Percentiles rank a stretch among this genome's conserved stretches.
phyloP scores from a whole-genome alignment of 2,113 vertebrate species.

The Eulemur macaco region DNA sequence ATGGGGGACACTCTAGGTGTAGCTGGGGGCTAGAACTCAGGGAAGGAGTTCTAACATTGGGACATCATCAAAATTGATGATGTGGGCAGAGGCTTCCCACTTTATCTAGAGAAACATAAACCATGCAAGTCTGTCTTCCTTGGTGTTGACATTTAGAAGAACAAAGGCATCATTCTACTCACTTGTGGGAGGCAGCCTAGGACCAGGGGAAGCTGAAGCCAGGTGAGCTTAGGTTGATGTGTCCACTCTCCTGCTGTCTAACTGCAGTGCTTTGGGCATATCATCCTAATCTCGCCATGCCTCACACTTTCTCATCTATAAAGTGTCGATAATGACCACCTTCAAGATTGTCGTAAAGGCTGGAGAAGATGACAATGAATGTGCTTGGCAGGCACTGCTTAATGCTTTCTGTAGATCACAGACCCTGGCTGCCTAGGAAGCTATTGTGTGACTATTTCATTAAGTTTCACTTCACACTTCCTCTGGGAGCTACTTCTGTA shows the following conservation, averaged over 20 bases:
- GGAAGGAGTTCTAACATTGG: not conserved
- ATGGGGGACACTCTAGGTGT: fast-evolving
- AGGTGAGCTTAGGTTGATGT: not conserved
- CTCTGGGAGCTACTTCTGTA: not conserved
- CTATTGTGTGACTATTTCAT: not conserved
- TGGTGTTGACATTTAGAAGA: not conserved
- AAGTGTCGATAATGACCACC: not conserved
- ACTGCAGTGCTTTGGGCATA: not conserved
- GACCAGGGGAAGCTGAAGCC: not conserved
- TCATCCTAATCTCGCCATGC: not conserved
- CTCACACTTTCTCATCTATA: not conserved
- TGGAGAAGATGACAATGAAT: not conserved
- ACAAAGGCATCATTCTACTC: not conserved
- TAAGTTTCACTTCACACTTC: not conserved
- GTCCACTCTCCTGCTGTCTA: not conserved
- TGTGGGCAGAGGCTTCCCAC: not conserved
- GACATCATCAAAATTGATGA: not conserved
- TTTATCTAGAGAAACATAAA: not conserved
- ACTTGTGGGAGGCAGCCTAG: not conserved
- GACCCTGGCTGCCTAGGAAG: not conserved
- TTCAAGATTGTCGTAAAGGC: not conserved
- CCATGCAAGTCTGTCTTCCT: not conserved
- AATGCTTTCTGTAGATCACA: not conserved
- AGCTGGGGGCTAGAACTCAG: not conserved
- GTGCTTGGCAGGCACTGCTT: not conserved